Evolutionary conservation across 1,140 invertebrate species (phyloP), one percentile per base, ranked within the genome.

Genomic region (Melitaea cinxia): DNA sequence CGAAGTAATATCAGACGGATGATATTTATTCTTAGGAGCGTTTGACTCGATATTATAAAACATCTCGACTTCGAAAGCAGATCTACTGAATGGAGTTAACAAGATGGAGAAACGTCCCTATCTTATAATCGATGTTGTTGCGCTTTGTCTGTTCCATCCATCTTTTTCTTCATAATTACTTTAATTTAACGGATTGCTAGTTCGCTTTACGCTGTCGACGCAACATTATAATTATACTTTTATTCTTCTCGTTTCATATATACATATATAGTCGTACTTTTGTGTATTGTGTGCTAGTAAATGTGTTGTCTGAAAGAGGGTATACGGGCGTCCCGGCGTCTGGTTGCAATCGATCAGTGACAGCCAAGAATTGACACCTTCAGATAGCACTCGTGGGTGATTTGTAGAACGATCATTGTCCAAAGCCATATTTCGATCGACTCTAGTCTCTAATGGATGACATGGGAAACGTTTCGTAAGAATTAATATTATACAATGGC

Each of bases 271-370:
- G 0, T n/a, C 23, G n/a, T 23, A 12, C 12, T 7, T 21, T 23
- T 21, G 3, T 15, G 2, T 17, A 4, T 57, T 23, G 5, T 55
- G 33, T 61, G 52, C 39, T 55, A 66, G 30, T 26, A 42, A 60
- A 58, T 66, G 52, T 61, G 57, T 61, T 54, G 42, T 47, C 30
- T 59, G 42, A 19, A 50, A 56, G 26, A 59, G 53, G 59, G 60
- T 30, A 37, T 56, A 19, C 15, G 35, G 39, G 53, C 35, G 12
- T 28, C 60, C 35, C 17, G 52, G n/a, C n/a, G 6, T 54, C 70
- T 65, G 37, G 65, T 62, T 53, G 57, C 75, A 75, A 82, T 85
- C 77, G 77, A 85, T 85, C 83, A 85, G 70, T 75, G 77, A 73
- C 79, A 79, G 60, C 53, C 47, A 53, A 67, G 70, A 80, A 73